Conservation (phyloP, 30 jellyfish, hydroid and myxozoan genomes). For the Hydra vulgaris region DNA sequence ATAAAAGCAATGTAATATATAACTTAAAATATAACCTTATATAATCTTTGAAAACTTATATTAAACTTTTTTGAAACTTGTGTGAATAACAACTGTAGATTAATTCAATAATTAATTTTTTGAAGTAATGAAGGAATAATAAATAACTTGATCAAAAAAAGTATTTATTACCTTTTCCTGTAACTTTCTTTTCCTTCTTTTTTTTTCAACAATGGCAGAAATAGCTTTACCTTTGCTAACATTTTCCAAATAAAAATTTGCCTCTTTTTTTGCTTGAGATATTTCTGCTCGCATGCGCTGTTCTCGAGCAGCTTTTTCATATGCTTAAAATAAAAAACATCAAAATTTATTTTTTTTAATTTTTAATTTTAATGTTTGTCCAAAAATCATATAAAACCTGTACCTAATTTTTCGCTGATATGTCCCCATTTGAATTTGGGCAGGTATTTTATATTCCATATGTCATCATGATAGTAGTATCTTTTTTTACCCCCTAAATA, state of each 20-base stretch:
- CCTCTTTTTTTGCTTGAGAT: constrained; percentile 84
- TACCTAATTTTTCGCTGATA: constrained; percentile 84
- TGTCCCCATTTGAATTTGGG: constrained; percentile 85
- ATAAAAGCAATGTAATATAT: too few relatives aligned
- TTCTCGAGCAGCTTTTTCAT: constrained; percentile 80
- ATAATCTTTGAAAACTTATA: too few relatives aligned
- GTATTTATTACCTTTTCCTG: too few relatives aligned
- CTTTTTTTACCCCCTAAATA: constrained; percentile 81
- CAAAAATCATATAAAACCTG: too few relatives aligned
- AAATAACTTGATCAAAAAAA: too few relatives aligned
- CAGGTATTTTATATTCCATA: constrained; percentile 81
- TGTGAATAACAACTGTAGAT: too few relatives aligned
- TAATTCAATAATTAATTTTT: too few relatives aligned
- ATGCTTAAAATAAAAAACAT: constrained; percentile 35
- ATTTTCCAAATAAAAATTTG: constrained; percentile 52
- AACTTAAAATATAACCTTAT: too few relatives aligned
- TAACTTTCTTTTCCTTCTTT: constrained; percentile 33
- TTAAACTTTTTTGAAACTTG: too few relatives aligned
- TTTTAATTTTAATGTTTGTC: too few relatives aligned
- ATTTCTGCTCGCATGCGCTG: constrained; percentile 85
- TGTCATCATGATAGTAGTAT: constrained; percentile 71
- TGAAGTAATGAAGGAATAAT: too few relatives aligned
- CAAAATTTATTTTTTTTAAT: too few relatives aligned
- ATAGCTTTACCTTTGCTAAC: constrained; percentile 59
- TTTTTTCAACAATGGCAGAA: constrained; percentile 51